Conservation (phyloP, 2,888 invertebrate species). For the Maniola hyperantus region DNA sequence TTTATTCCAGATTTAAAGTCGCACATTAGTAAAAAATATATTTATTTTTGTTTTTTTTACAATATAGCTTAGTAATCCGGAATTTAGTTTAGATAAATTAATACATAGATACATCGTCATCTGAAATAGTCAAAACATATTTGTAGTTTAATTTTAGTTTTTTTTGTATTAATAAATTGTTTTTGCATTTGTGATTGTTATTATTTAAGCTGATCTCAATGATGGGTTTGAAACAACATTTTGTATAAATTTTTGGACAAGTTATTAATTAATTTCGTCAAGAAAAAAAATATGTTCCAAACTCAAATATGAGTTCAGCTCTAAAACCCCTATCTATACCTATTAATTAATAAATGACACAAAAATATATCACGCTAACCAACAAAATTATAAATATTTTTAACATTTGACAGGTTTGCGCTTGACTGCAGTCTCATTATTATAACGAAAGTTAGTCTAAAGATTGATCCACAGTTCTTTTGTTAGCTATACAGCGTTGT, state of each 20-base stretch:
- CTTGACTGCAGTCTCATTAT: background rate
- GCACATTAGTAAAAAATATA: no score
- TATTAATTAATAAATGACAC: background rate
- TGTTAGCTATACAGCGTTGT: no score
- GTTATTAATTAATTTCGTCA: background rate
- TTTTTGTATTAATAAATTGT: constrained; percentile 3
- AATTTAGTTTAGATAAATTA: no score
- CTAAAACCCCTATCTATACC: constrained; percentile 2
- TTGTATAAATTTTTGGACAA: background rate
- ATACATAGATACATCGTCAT: no score
- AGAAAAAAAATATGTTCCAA: background rate
- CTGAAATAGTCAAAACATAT: background rate
- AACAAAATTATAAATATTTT: background rate
- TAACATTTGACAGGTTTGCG: background rate
- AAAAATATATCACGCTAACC: background rate
- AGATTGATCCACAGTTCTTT: background rate
- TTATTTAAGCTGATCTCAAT: constrained; percentile 6
- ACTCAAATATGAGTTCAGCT: constrained; percentile 11
- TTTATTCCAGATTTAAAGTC: no score
- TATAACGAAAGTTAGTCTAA: background rate
- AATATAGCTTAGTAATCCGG: no score
- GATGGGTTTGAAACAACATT: background rate
- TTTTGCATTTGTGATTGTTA: background rate
- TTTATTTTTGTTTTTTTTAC: no score
- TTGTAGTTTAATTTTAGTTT: background rate